Percentiles rank a stretch among this genome's conserved stretches.
phyloP scores from a whole-genome alignment of 2,888 invertebrate genomes.

The Caenorhabditis angaria region DNA sequence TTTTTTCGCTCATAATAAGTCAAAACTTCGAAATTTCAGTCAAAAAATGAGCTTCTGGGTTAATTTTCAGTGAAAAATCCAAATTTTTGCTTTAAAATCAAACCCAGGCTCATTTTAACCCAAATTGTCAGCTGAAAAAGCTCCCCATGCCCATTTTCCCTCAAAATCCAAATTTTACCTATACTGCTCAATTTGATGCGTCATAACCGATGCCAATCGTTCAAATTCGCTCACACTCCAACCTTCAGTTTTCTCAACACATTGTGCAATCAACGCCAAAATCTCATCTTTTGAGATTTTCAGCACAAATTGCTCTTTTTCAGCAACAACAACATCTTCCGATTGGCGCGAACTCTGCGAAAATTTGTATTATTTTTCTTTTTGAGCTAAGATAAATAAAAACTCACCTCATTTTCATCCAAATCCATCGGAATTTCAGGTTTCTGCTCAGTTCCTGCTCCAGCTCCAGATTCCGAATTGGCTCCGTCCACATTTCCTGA shows the following conservation, averaged over 20 bases:
- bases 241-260: conserved; percentile 47
- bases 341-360: not conserved
- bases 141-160: too few species aligned
- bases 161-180: conserved; percentile 18
- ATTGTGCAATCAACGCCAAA: conserved; percentile 16
- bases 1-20: too few species aligned
- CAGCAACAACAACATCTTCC: conserved; percentile 14
- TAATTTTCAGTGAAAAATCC: not conserved
- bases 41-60: not conserved
- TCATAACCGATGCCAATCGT: conserved; percentile 57
- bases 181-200: conserved; percentile 55
- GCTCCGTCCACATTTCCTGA: conserved; percentile 1
- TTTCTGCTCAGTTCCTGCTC: too few species aligned
- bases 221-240: conserved; percentile 66
- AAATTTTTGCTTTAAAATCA: too few species aligned
- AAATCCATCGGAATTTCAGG: not conserved
- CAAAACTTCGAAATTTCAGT: too few species aligned
- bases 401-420: not conserved
- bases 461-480: not conserved
- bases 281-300: conserved; percentile 2
- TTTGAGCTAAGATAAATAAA: not conserved
- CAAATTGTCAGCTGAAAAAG: too few species aligned
- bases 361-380: not conserved
- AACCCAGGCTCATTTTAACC: too few species aligned
- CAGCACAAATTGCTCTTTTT: conserved; percentile 22